These are phyloP conservation scores for Drosophila kambysellisi DNA, from an alignment of 2,888 invertebrate species.

Conservation along the genomic window DNA sequence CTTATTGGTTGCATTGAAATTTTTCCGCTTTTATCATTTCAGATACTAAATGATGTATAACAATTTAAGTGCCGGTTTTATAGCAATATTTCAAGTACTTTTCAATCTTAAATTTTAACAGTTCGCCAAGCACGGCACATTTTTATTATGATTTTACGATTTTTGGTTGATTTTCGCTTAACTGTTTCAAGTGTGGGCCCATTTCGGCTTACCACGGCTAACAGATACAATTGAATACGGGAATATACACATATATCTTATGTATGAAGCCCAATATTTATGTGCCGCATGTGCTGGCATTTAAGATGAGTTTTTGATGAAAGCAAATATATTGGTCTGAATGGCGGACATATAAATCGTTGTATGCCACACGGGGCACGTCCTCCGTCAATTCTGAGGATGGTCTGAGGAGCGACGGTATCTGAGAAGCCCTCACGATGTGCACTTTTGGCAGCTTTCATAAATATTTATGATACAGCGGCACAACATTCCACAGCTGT, in stretches of 20 bases:
- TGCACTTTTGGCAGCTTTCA: constrained; percentile 61
- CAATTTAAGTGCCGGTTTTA: constrained; percentile 15
- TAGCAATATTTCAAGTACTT: constrained; percentile 1
- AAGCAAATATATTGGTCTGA: constrained; percentile 63
- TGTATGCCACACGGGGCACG: constrained; percentile 64
- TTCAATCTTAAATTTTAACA: constrained; percentile 26
- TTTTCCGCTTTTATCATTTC: neutral
- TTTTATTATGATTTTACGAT: constrained; percentile 53
- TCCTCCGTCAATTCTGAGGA: constrained; percentile 31
- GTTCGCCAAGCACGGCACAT: constrained; percentile 22
- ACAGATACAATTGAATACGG: constrained; percentile 38
- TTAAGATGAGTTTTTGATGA: constrained; percentile 76
- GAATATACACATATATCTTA: neutral
- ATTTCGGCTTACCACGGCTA: constrained; percentile 12
- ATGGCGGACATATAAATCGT: constrained; percentile 59
- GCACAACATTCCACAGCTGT: constrained; percentile 49
- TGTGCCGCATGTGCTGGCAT: constrained; percentile 73
- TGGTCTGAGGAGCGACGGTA: neutral
- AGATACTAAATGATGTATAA: neutral
- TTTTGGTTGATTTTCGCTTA: constrained; percentile 31
- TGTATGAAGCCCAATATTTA: constrained; percentile 37
- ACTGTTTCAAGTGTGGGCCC: constrained; percentile 40
- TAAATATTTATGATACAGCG: constrained; percentile 74
- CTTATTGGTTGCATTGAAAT: neutral
- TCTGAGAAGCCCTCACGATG: constrained; percentile 12